Evolutionary conservation across 37 sponge, comb jelly and placozoan species (phyloP), one percentile per base, ranked within the genome.

Genomic region (Hormiphora californensis): DNA sequence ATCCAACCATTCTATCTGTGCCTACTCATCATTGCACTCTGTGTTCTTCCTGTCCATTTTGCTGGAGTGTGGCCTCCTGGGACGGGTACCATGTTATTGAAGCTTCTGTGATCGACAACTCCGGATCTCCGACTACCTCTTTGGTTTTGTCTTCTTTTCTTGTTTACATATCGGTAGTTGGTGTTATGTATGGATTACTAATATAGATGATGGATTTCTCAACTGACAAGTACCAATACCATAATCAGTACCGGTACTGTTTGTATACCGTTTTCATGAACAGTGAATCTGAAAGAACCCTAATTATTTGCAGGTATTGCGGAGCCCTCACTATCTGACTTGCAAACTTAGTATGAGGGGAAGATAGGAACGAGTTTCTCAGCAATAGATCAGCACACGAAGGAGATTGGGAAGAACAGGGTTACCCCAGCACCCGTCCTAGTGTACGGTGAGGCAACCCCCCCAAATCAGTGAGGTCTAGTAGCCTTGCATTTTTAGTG

Each of bases 31-130:
- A 22, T 73, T 43, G 21, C 81, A 73, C 46, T 43, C 81, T 17
- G 43, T 46, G 4, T 73, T 21, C 81, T 73, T 41, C 81, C 40
- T 73, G 81, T 73, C 9, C 81, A 73, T 41, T 28, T 73, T 23
- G 40, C 81, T n/a, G 81, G 81, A 43, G 43, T 73, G 81, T 73
- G 46, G 12, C 46, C 40, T 23, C 9, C 43, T 43, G 81, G 43
- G n/a, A n/a, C n/a, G 39, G 35, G 25, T 0, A 73, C 40, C 25
- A 73, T 22, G 3, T 8, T 25, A 4, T 43, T 73, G 4, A 46
- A 73, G 27, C 43, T 73, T n/a, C 81, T 73, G 81, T 36, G 38
- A 73, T 4, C 81, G 40, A 22, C 7, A 19, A 22, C 43, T 73
- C 81, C 35, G 21, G 27, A 33, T 43, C 23, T 43, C 43, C 46